Evolutionary conservation across 1,140 invertebrate species (phyloP).

Genomic region (Aporrectodea caliginosa): DNA sequence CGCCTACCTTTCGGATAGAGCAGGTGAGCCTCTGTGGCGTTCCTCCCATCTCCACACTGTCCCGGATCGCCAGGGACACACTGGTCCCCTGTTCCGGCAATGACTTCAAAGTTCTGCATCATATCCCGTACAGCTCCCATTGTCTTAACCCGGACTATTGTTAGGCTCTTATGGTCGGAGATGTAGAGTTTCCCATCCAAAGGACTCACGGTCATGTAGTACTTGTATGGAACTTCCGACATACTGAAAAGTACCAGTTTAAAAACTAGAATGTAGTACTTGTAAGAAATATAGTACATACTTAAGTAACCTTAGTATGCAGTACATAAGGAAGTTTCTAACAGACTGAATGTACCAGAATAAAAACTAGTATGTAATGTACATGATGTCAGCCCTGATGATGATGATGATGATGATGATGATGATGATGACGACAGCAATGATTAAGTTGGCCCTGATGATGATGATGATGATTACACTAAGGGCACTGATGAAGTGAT

Average conservation of each 20-base stretch:
- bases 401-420: too few relatives aligned
- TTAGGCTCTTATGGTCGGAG: slow-evolving; percentile 88
- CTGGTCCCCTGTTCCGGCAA: slow-evolving; percentile 89
- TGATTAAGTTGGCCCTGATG: too few relatives aligned
- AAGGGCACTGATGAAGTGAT: too few relatives aligned
- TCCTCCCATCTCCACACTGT: slow-evolving; percentile 89
- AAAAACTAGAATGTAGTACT: too few relatives aligned
- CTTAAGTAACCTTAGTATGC: too few relatives aligned
- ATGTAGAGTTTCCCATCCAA: slow-evolving; percentile 87
- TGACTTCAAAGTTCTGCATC: slow-evolving; percentile 85
- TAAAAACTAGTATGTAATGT: too few relatives aligned
- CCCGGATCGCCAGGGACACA: slow-evolving; percentile 90
- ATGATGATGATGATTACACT: too few relatives aligned
- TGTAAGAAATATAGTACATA: too few relatives aligned
- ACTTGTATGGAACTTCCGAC: slow-evolving; percentile 86
- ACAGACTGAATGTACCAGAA: too few relatives aligned
- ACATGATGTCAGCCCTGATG: too few relatives aligned
- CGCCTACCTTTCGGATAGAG: slow-evolving; percentile 85
- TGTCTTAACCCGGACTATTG: slow-evolving; percentile 76
- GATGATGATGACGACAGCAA: too few relatives aligned
- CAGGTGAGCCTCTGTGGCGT: slow-evolving; percentile 87
- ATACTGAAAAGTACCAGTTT: slow-evolving; percentile 64
- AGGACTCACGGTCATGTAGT: slow-evolving; percentile 89
- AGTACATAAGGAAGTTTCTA: too few relatives aligned
- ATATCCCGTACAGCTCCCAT: slow-evolving; percentile 68